Conservation (phyloP, 2,797 vertebrate species). For the Eremophila alpestris region DNA sequence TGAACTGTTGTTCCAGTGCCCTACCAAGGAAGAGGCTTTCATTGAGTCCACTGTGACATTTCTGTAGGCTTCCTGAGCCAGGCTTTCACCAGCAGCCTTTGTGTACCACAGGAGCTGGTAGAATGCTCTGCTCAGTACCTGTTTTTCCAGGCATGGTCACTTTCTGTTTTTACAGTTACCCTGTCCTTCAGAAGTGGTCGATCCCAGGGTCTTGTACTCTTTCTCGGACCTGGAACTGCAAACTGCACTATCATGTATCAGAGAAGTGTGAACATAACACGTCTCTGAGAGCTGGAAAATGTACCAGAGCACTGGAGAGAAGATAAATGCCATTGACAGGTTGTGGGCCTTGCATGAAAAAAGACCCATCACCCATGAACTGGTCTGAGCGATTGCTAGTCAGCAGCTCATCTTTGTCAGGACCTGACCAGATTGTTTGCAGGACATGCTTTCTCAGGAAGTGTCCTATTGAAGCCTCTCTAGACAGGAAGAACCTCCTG, state of each 20-base stretch:
- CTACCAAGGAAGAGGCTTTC: neutral
- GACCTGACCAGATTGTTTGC: neutral
- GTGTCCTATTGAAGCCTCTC: neutral
- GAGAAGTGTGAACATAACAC: neutral
- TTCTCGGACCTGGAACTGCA: neutral
- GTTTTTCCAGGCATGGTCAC: neutral
- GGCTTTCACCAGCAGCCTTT: neutral
- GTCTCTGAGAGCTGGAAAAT: neutral
- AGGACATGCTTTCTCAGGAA: neutral
- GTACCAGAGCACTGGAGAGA: neutral
- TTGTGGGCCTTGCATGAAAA: neutral
- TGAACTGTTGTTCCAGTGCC: neutral
- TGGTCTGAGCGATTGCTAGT: neutral
- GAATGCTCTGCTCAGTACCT: neutral
- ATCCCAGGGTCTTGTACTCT: neutral
- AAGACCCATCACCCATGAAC: fast-evolving
- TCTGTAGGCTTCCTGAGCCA: neutral
- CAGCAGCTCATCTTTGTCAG: neutral
- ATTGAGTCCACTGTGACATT: neutral
- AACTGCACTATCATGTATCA: fast-evolving
- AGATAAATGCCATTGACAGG: neutral
- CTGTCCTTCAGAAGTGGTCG: neutral
- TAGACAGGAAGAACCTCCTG: neutral
- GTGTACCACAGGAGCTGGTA: neutral
- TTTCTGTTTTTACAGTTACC: neutral